Evolutionary conservation across 2,888 invertebrate genomes (phyloP), one percentile per base, ranked within the genome.

Genomic region (Chymomyza fuscimana): DNA sequence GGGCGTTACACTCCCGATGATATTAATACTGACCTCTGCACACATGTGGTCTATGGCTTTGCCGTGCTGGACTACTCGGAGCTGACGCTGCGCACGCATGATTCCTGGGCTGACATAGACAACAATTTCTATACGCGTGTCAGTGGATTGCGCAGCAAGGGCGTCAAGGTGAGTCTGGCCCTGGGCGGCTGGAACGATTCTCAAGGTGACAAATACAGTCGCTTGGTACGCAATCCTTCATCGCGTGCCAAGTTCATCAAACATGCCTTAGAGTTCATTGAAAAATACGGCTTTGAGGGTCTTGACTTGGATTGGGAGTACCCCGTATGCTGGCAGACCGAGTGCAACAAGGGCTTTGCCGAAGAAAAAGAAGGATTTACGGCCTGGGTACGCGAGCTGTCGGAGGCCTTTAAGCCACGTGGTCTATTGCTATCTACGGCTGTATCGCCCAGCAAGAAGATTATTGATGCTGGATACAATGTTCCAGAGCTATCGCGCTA

Each of bases 121-220:
- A 97, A 97, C 89, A 94, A 94, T 80, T 97, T 97, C 91, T 98
- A 97, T 90, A 96, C 96, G 75, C 93, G 96, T 29, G 96, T 98
- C 1, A 94, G 95, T 0, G 95, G 94, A 0, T 95, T 95, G 81
- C 97, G 96, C 89, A 93, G 94, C 65, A 94, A 95, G 81, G 96
- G 96, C 0, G 93, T 97, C 51, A 98, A 97, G 90, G 96, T 97
- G 0, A 94, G 96, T 0, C 92, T 98, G 12, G 98, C 97, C 1
- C 93, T 98, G 29, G 98, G 98, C n/a, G 98, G 98, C 3, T 98
- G 98, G 98, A 98, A 97, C 89, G 97, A 98, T 91, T 98, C 97
- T 0, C 95, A 95, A 50, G 97, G 97, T 0, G 97, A 97, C 89
- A 97, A 97, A 89, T 97, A 97, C 91, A 97, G 97, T 29, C 94